Evolutionary conservation across 2,888 invertebrate species (phyloP).

Genomic region (Chymomyza caudatula): DNA sequence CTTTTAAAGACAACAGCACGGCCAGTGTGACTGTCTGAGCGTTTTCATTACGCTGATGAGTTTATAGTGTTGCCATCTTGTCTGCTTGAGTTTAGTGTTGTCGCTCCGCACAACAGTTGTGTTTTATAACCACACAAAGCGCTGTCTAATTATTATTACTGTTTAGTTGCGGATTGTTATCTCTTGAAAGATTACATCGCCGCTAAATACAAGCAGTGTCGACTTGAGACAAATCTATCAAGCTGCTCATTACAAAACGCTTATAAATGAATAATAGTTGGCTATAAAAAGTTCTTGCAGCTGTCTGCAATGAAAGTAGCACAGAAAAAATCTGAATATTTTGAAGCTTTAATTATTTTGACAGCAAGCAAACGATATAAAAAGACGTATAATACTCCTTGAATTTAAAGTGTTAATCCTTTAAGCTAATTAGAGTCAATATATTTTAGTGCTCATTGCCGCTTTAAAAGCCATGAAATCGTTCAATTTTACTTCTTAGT

Average conservation of each 20-base stretch:
- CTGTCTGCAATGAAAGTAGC: no score
- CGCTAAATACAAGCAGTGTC: not conserved
- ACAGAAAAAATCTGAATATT: no score
- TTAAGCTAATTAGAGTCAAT: no score
- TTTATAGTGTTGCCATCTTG: constrained; percentile 59
- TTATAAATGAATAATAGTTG: not conserved
- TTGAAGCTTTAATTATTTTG: no score
- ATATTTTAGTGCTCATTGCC: no score
- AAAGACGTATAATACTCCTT: no score
- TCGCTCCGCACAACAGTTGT: constrained; percentile 25
- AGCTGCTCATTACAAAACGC: not conserved
- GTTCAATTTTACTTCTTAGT: no score
- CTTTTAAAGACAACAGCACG: constrained; percentile 24
- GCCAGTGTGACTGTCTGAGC: not conserved
- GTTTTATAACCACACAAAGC: constrained; percentile 30
- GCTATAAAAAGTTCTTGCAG: no score
- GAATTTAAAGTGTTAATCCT: no score
- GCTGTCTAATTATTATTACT: constrained; percentile 37
- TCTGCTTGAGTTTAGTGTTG: constrained; percentile 11
- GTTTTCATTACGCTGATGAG: constrained; percentile 65
- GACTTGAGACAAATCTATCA: not conserved
- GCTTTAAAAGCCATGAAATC: no score
- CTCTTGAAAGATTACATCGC: not conserved
- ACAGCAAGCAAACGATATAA: no score
- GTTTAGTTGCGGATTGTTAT: constrained; percentile 24